Conservation (phyloP, 2,797 vertebrate species). For the Acanthis flammea region DNA sequence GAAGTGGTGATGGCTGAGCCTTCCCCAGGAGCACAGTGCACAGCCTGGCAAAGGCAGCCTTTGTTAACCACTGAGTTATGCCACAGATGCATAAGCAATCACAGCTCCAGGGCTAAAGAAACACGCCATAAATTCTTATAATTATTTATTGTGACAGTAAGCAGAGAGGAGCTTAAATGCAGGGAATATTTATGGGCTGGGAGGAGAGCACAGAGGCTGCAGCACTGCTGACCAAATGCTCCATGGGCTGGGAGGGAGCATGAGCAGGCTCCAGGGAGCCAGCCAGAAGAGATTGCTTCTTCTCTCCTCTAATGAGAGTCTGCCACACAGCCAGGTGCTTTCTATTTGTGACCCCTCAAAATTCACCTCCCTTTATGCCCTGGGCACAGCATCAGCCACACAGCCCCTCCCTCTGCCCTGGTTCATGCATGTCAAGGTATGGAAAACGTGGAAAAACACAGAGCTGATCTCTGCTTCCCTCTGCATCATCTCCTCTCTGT, state of each 20-base stretch:
- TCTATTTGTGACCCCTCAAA: background rate
- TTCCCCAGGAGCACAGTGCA: accelerated
- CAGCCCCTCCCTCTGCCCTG: accelerated
- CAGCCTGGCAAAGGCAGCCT: background rate
- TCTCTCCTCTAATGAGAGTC: background rate
- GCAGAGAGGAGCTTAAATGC: background rate
- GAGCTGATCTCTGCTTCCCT: background rate
- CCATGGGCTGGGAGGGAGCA: background rate
- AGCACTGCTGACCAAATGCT: background rate
- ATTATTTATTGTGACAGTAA: background rate
- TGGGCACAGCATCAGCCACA: background rate
- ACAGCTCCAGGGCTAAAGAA: background rate
- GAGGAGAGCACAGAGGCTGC: background rate
- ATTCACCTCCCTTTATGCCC: background rate
- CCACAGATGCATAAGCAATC: background rate
- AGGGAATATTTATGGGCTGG: background rate
- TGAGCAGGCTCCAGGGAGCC: background rate
- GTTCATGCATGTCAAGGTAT: background rate
- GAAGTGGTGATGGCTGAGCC: background rate
- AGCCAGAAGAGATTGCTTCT: background rate
- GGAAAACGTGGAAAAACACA: accelerated
- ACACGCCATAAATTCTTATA: background rate
- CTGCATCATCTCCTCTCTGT: background rate
- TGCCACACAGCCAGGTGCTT: background rate
- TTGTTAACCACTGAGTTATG: background rate